Evolutionary conservation across 2,888 invertebrate species (phyloP).

Genomic region (Isotomurus palustris): DNA sequence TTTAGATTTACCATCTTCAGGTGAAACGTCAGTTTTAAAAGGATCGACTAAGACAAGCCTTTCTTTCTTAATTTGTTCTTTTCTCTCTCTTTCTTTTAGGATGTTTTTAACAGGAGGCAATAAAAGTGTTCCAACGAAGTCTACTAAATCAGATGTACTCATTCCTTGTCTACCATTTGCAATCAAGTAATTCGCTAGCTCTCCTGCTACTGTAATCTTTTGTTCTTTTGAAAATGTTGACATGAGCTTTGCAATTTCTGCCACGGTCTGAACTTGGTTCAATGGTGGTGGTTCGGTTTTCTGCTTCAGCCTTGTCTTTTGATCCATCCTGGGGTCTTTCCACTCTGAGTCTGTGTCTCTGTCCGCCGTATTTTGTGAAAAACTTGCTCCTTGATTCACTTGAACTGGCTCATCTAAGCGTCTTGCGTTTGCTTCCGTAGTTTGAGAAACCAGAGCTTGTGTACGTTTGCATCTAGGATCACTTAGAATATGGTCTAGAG

Average conservation of each 20-base stretch:
- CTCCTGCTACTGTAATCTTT: conserved; percentile 22
- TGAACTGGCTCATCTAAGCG: background rate
- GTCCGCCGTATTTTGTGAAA: too few relatives aligned
- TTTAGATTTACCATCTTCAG: background rate
- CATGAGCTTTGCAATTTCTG: too few relatives aligned
- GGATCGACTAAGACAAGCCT: background rate
- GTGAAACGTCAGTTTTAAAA: background rate
- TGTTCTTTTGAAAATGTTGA: conserved; percentile 10
- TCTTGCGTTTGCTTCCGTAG: background rate
- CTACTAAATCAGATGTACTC: conserved; percentile 19
- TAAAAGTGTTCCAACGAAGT: conserved; percentile 20
- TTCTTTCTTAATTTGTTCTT: background rate
- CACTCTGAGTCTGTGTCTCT: too few relatives aligned
- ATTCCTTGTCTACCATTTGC: conserved; percentile 26
- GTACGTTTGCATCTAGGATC: too few relatives aligned
- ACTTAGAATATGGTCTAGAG: conserved; percentile 36
- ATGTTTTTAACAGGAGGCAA: conserved; percentile 17
- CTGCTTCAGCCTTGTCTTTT: too few relatives aligned
- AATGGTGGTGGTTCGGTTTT: background rate
- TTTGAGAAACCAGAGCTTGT: too few relatives aligned
- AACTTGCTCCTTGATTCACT: background rate
- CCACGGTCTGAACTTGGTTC: background rate
- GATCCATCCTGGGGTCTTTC: too few relatives aligned
- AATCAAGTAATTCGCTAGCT: conserved; percentile 23
- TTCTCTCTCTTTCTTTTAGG: background rate